phyloP scores from a whole-genome alignment of 2,797 vertebrate species.

The Odontamblyopus lacepedii region DNA sequence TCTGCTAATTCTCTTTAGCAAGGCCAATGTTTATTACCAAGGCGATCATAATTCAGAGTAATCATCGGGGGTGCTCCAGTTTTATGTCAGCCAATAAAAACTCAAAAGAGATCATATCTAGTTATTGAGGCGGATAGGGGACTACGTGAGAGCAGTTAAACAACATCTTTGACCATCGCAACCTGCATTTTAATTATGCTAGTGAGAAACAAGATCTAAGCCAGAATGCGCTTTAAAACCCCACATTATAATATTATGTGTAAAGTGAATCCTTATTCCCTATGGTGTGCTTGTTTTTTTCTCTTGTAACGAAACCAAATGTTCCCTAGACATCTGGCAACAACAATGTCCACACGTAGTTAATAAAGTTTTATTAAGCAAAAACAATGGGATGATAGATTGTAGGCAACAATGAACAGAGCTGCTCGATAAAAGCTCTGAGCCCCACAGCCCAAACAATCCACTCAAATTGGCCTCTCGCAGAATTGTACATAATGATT shows the following conservation, averaged over 20 bases:
- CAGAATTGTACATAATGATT: neutral
- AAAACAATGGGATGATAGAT: neutral
- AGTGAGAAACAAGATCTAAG: neutral
- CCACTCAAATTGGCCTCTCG: neutral
- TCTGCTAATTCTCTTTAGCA: constrained; percentile 41
- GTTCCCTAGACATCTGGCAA: constrained; percentile 2
- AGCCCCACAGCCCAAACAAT: neutral
- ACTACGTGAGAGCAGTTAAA: constrained; percentile 13
- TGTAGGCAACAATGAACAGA: neutral
- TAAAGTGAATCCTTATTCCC: neutral
- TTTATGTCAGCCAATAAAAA: constrained; percentile 65
- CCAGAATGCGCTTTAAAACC: neutral
- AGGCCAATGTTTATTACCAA: constrained; percentile 52
- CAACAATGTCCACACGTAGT: neutral
- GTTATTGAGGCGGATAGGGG: constrained; percentile 29
- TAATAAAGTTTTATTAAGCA: neutral
- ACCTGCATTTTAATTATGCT: neutral
- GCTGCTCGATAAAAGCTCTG: neutral
- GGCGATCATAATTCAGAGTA: constrained; percentile 49
- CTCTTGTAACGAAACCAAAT: neutral
- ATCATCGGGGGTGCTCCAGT: constrained; percentile 51
- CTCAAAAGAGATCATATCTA: constrained; percentile 55
- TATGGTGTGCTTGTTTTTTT: neutral
- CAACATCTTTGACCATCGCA: constrained; percentile 14
- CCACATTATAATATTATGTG: neutral